A percentile compares a stretch with the other conserved stretches of the same genome.
Evolutionary conservation across 2,113 vertebrate genomes (phyloP).

Genomic region (Elephantulus edwardii): DNA sequence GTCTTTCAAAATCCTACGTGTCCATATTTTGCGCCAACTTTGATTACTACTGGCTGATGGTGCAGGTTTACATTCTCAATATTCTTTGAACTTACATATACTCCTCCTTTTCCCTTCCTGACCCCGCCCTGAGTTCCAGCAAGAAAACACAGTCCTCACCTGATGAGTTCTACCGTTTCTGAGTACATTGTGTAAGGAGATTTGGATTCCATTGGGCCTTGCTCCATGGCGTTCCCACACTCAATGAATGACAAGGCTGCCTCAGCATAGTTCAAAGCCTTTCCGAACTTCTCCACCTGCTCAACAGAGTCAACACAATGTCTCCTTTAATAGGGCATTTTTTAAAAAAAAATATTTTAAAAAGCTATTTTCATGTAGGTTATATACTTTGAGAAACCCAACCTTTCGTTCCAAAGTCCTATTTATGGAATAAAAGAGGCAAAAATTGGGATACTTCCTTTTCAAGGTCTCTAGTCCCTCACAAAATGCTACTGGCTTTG

Average conservation of each 20-base stretch:
- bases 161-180: slow-evolving; percentile 98
- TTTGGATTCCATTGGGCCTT: slow-evolving; percentile 96
- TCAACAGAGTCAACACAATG: slow-evolving; percentile 70
- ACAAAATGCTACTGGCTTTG: neutral
- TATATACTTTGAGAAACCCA: slow-evolving; percentile 35
- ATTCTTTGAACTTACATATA: neutral
- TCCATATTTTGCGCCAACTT: neutral
- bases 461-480: neutral
- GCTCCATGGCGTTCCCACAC: slow-evolving; percentile 99
- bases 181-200: slow-evolving; percentile 99
- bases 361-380: slow-evolving; percentile 37
- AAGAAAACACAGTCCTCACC: slow-evolving; percentile 81
- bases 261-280: slow-evolving; percentile 97
- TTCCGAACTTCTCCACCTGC: slow-evolving; percentile 97
- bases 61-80: neutral
- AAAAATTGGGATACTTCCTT: neutral
- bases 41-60: neutral
- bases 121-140: fast-evolving
- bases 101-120: neutral
- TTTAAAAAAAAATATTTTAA: neutral
- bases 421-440: slow-evolving; percentile 32
- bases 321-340: slow-evolving; percentile 40
- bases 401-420: slow-evolving; percentile 45
- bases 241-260: slow-evolving; percentile 98
- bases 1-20: neutral